Percentiles rank a stretch among this genome's conserved stretches.
Conservation (phyloP, 2,113 vertebrate species). For the Heliornis fulica region DNA sequence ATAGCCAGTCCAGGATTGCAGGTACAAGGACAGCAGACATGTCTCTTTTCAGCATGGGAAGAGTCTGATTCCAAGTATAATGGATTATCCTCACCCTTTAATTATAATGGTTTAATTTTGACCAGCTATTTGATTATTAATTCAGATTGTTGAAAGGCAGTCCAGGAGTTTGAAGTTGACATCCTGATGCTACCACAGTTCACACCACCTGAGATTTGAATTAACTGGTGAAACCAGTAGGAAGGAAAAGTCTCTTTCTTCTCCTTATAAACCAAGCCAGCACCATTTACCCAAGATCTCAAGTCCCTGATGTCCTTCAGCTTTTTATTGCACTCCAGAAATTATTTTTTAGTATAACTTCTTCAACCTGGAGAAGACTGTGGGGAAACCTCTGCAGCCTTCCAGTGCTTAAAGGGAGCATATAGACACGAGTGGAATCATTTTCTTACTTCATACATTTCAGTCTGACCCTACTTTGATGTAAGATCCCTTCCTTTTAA, state of each 20-base stretch:
- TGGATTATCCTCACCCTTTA: background rate
- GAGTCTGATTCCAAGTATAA: background rate
- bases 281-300: background rate
- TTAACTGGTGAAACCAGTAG: background rate
- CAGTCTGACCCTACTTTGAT: background rate
- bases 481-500: background rate
- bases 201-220: background rate
- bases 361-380: no score
- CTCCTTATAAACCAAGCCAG: background rate
- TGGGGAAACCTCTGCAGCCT: no score
- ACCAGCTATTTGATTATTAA: background rate
- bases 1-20: background rate
- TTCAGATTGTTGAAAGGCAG: background rate
- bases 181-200: background rate
- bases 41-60: background rate
- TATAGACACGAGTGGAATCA: no score
- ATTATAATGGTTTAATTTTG: background rate
- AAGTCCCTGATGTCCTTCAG: background rate
- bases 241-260: background rate
- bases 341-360: no score
- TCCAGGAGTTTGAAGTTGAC: background rate
- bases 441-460: background rate
- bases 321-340: background rate
- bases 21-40: background rate
- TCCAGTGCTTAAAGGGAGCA: no score